Evolutionary conservation across 2,113 vertebrate species (phyloP), one percentile per base, ranked within the genome.

Genomic region (Oryzias javanicus): DNA sequence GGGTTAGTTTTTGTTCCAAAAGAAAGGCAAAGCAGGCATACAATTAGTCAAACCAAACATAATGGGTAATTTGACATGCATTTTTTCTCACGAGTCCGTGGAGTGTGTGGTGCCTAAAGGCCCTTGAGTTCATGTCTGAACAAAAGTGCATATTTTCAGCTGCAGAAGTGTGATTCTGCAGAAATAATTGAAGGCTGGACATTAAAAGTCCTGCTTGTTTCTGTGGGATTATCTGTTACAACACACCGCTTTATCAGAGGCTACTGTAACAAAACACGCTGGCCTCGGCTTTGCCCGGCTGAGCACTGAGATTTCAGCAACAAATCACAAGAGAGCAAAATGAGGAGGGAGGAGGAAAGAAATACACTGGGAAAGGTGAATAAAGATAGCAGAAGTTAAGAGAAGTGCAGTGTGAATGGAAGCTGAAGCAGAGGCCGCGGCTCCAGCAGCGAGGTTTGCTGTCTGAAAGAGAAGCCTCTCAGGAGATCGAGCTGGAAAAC

Each of bases 201-300:
- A 74, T 72, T 72, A 46, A 80, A 82, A 88, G 82, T 83, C 65
- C 45, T 70, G 57, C 86, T 85, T 89, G 80, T 87, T 81, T 87
- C 76, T 74, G 72, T 62, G 57, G 80, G 85, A 86, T 90, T 87
- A 84, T 73, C 63, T 59, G 42, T 68, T 64, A 90, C 88, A 89
- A 87, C 88, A 67, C 69, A 22, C 40, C 14, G 73, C 85, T 86
- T 81, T 86, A 86, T 85, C 83, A 70, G 65, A 70, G 49, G 49
- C 59, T 7, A 45, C 76, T 87, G 89, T 87, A 91, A 90, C 65
- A 83, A 80, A 86, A 91, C 79, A 85, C 86, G 60, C 73, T 85
- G 59, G 22, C 76, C 70, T 67, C 60, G 71, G 54, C 58, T 78
- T 86, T 61, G 64, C 67, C 62, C 60, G 74, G 71, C 66, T 60